Conservation (phyloP, 2,888 invertebrate species). For the Pachliopta kotzebuea region DNA sequence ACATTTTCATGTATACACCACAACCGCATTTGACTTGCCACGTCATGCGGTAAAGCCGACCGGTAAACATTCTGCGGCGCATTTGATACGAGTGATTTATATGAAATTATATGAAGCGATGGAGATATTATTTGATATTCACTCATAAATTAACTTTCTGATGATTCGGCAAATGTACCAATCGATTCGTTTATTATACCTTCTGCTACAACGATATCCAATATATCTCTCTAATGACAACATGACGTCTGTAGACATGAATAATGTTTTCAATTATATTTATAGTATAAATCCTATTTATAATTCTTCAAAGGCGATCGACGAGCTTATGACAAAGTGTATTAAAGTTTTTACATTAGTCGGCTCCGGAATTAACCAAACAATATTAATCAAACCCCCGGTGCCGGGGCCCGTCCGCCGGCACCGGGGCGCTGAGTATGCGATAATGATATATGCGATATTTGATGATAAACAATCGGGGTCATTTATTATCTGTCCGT, state of each 20-base stretch:
- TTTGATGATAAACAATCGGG: conserved; percentile 83
- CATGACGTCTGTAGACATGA: too few species aligned
- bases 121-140: neutral
- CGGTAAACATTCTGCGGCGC: conserved; percentile 44
- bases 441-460: conserved; percentile 81
- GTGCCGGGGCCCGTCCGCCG: conserved; percentile 60
- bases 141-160: too few species aligned
- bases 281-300: neutral
- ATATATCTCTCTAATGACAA: too few species aligned
- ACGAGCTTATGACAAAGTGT: neutral
- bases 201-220: too few species aligned
- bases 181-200: too few species aligned
- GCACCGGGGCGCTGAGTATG: conserved; percentile 67
- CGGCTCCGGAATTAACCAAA: conserved; percentile 75
- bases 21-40: conserved; percentile 32
- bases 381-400: conserved; percentile 75
- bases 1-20: neutral
- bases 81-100: conserved; percentile 40
- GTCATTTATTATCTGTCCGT: conserved; percentile 84
- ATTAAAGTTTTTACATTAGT: conserved; percentile 64
- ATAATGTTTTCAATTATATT: neutral
- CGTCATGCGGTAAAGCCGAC: conserved; percentile 44
- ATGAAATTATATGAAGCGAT: conserved; percentile 29
- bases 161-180: too few species aligned
- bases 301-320: neutral